Base-by-base conservation (phyloP, 2,113 vertebrate species). In the Pygoscelis adeliae region DNA sequence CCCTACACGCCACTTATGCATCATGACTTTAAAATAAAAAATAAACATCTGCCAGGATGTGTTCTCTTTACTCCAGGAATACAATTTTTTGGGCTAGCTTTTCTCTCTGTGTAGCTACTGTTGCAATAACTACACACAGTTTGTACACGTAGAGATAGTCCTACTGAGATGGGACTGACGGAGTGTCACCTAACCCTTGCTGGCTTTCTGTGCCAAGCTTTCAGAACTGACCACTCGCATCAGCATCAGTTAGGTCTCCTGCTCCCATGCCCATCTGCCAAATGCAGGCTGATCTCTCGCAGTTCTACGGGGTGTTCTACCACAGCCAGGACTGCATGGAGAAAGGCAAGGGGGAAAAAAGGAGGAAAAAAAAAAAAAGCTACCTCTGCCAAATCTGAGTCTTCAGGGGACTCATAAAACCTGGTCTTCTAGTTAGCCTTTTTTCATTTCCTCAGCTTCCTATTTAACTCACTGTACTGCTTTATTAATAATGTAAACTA, bases 181-280 rank as follows among this genome's bases (percentile, higher is more conserved):
- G 32, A 59, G 23, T 15, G 22, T 23, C 32, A 40, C 23, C 38
- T n/a, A 25, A 66, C 23, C 26, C 36, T 25, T 55, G 62, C n/a
- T 62, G 36, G 17, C 26, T 59, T 53, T 72, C 72, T 70, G 11
- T 34, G 70, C 47, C 32, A 34, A 11, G 36, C 58, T 47, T 65
- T 59, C 10, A 34, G n/a, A 69, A 34, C 84, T 50, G 32, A 50
- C 63, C 22, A 4, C 34, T n/a, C 26, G 14, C 32, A 46, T 66
- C 44, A 52, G 36, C 63, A 52, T 30, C 49, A 36, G 14, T 12
- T 40, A 53, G 17, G 50, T 32, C 25, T 66, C 15, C 65, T 72
- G 21, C 32, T 40, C 16, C 76, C 1, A 0, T 16, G 27, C 70
- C 55, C 1, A 0, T 19, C 5, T 2, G 0, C n/a, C 69, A 25